Percentiles rank a stretch among this genome's conserved stretches.
phyloP scores from a whole-genome alignment of 2,888 invertebrate species.

The Leptarthrus brevirostris region DNA sequence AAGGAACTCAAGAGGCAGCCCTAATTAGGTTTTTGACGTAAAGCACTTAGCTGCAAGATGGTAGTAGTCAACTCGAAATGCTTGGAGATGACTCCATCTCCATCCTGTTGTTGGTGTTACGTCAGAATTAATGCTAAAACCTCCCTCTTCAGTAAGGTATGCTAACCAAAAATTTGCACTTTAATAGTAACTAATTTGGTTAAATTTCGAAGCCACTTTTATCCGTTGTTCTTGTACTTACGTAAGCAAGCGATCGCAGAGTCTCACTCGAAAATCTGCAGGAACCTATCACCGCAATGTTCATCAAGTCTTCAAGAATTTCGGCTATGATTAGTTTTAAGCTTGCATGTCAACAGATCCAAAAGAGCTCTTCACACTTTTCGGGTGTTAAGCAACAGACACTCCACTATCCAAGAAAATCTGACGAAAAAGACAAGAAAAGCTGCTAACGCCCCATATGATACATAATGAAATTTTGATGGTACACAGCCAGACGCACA shows the following conservation, averaged over 20 bases:
- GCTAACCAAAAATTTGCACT: too few species aligned
- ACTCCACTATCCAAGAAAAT: neutral
- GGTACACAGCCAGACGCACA: constrained; percentile 15
- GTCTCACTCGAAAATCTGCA: neutral
- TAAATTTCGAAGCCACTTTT: too few species aligned
- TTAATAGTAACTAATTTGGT: too few species aligned
- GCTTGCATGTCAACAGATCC: constrained; percentile 9
- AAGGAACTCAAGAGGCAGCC: constrained; percentile 6
- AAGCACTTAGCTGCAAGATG: too few species aligned
- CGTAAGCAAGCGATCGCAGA: too few species aligned
- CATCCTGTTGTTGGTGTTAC: too few species aligned
- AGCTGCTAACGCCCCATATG: constrained; percentile 12
- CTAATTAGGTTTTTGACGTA: constrained; percentile 8
- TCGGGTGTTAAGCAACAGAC: constrained; percentile 20
- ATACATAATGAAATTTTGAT: constrained; percentile 45
- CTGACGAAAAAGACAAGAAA: constrained; percentile 38
- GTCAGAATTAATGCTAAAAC: too few species aligned
- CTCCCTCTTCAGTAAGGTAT: too few species aligned
- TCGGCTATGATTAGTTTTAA: constrained; percentile 31
- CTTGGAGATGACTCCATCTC: too few species aligned
- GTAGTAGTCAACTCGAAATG: too few species aligned
- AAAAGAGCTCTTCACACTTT: constrained; percentile 14
- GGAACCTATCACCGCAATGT: too few species aligned
- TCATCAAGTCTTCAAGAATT: neutral
- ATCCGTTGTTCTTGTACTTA: too few species aligned